These are phyloP conservation scores for Mercenaria mercenaria DNA, from an alignment of 1,140 invertebrate genomes.

Conservation along the genomic window DNA sequence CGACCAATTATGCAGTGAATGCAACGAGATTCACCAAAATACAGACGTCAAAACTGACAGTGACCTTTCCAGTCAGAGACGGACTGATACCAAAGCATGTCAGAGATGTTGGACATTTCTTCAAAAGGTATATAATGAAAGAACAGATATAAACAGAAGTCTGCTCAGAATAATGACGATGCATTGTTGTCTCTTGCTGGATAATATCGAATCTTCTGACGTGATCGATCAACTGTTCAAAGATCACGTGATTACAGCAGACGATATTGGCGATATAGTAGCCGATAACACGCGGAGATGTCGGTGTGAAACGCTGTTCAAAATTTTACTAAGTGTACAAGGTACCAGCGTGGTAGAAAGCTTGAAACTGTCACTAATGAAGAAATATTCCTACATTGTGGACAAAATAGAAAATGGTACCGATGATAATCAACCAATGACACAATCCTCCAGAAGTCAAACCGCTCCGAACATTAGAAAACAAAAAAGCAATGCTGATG, in stretches of 20 bases:
- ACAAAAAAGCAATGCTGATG: too few species aligned
- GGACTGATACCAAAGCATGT: background rate
- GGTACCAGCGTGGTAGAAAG: conserved; percentile 4
- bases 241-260: conserved; percentile 42
- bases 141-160: background rate
- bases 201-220: conserved; percentile 68
- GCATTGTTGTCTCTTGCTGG: conserved; percentile 54
- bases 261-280: conserved; percentile 57
- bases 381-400: conserved; percentile 56
- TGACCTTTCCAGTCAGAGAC: background rate
- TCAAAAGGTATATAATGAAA: background rate
- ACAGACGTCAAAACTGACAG: background rate
- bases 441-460: too few species aligned
- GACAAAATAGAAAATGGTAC: background rate
- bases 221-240: conserved; percentile 66
- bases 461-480: too few species aligned
- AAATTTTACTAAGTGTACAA: conserved; percentile 10
- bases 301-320: conserved; percentile 55
- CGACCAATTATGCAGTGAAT: background rate
- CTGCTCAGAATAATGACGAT: background rate
- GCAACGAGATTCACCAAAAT: too few species aligned
- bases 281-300: conserved; percentile 49
- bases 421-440: too few species aligned
- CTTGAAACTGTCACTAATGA: conserved; percentile 31
- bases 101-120: background rate